A percentile compares a stretch with the other conserved stretches of the same genome.
phyloP scores from a whole-genome alignment of 2,888 invertebrate species.

The Barypeithes pellucidus region DNA sequence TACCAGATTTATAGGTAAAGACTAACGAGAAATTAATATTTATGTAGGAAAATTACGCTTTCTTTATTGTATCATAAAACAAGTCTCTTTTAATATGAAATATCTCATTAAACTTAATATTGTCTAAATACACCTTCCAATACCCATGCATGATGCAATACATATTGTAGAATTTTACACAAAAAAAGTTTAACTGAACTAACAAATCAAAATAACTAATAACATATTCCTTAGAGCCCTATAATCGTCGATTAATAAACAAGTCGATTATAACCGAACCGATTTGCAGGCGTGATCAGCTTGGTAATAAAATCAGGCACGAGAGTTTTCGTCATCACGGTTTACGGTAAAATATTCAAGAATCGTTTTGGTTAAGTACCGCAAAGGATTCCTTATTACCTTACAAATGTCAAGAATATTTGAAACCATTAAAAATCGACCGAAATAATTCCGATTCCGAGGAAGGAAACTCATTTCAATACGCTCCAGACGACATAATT shows the following conservation, averaged over 20 bases:
- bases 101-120: neutral
- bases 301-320: slow-evolving; percentile 56
- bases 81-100: no score
- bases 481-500: no score
- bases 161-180: slow-evolving; percentile 7
- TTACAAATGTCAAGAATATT: no score
- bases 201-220: slow-evolving; percentile 50
- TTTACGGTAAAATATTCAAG: neutral
- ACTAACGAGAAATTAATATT: no score
- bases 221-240: slow-evolving; percentile 52
- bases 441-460: no score
- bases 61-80: no score
- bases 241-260: slow-evolving; percentile 57
- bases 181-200: slow-evolving; percentile 38
- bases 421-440: no score
- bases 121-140: slow-evolving; percentile 35
- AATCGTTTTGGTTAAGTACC: neutral
- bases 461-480: no score
- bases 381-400: no score
- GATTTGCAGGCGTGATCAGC: slow-evolving; percentile 59
- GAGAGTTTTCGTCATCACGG: slow-evolving; percentile 45
- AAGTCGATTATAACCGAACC: slow-evolving; percentile 56
- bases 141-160: slow-evolving; percentile 36
- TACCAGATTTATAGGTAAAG: no score
- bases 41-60: no score